These are phyloP conservation scores for Laupala kohalensis DNA, from an alignment of 1,140 invertebrate species.

Conservation along the genomic window DNA sequence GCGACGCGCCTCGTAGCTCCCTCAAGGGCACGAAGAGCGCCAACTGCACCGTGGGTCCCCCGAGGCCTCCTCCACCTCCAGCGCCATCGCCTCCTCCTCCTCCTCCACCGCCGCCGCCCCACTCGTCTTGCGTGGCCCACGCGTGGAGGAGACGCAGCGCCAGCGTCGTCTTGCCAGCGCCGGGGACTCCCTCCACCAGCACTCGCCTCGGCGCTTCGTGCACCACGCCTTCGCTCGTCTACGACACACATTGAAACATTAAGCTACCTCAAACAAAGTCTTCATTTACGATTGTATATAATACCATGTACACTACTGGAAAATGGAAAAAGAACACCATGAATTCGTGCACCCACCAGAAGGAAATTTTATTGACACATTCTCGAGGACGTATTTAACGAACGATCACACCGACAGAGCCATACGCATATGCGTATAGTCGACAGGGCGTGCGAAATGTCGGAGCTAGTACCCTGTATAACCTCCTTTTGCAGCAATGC, in stretches of 20 bases:
- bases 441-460: too few species aligned
- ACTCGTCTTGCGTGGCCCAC: conserved; percentile 36
- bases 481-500: too few species aligned
- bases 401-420: too few species aligned
- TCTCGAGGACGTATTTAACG: too few species aligned
- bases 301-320: too few species aligned
- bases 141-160: conserved; percentile 36
- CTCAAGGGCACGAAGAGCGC: conserved; percentile 37
- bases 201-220: conserved; percentile 33
- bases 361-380: too few species aligned
- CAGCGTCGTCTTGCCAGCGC: conserved; percentile 36
- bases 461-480: too few species aligned
- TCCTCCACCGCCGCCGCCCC: conserved; percentile 32
- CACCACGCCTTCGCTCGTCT: conserved; percentile 32
- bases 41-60: conserved; percentile 24
- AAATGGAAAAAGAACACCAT: too few species aligned
- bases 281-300: too few species aligned
- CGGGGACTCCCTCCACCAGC: conserved; percentile 35
- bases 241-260: conserved; percentile 1
- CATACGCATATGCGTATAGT: too few species aligned
- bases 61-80: conserved; percentile 21
- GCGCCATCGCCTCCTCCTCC: conserved; percentile 32
- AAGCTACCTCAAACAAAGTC: not conserved
- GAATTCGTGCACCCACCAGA: too few species aligned
- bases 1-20: conserved; percentile 31